phyloP scores from a whole-genome alignment of 2,888 invertebrate genomes.

The Perizoma flavofasciatum region DNA sequence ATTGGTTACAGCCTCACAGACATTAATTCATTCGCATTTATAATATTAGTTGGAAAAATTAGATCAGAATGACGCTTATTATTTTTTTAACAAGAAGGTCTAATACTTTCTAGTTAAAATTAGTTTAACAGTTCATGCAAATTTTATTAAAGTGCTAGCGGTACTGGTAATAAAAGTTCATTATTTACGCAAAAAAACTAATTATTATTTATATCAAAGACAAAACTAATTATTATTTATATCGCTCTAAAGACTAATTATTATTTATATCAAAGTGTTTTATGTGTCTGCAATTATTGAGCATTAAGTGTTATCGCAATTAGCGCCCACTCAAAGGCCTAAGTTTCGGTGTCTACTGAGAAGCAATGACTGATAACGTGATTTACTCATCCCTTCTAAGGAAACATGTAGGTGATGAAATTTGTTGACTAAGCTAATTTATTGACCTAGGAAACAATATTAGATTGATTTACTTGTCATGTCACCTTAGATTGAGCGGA shows the following conservation, averaged over 20 bases:
- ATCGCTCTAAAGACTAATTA: constrained; percentile 53
- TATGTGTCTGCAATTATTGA: constrained; percentile 60
- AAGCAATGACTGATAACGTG: constrained; percentile 53
- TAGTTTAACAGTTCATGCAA: neutral
- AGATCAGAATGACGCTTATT: too few species aligned
- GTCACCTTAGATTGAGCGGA: constrained; percentile 40
- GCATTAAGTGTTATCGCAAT: constrained; percentile 66
- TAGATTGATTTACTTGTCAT: constrained; percentile 19
- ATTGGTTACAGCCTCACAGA: too few species aligned
- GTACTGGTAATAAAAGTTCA: constrained; percentile 25
- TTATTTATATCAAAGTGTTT: constrained; percentile 56
- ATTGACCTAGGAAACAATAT: constrained; percentile 12
- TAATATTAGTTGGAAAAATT: too few species aligned
- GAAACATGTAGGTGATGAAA: constrained; percentile 34
- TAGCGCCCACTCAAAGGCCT: constrained; percentile 70
- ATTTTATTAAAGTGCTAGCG: constrained; percentile 2
- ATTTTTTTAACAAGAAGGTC: too few species aligned
- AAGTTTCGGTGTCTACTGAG: constrained; percentile 56
- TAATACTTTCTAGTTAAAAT: neutral
- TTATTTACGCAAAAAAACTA: constrained; percentile 48
- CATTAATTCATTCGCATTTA: too few species aligned
- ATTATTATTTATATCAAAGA: constrained; percentile 58
- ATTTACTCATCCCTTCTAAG: constrained; percentile 48
- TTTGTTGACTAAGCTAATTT: constrained; percentile 19
- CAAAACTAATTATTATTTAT: constrained; percentile 59